Evolutionary conservation across 2,113 vertebrate genomes (phyloP).

Genomic region (Nicator chloris): DNA sequence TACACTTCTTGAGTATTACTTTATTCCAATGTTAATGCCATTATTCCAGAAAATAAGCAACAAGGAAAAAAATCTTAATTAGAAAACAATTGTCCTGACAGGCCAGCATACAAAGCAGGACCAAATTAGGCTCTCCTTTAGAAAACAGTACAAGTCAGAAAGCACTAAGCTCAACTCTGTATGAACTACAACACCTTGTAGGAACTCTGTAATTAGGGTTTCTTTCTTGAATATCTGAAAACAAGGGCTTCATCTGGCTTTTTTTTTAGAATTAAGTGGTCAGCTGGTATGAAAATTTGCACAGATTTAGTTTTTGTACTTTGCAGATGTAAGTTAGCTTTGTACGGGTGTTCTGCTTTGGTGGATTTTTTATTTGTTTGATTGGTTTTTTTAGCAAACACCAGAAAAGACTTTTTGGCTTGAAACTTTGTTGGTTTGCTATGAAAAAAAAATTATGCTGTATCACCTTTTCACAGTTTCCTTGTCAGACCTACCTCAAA

Average conservation of each 20-base stretch:
- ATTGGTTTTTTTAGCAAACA: neutral
- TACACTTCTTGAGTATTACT: neutral
- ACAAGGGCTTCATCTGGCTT: neutral
- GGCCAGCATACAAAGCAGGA: neutral
- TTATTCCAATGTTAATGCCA: neutral
- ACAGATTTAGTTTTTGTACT: neutral
- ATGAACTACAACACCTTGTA: neutral
- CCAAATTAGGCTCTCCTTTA: neutral
- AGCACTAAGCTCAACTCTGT: neutral
- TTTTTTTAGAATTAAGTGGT: neutral
- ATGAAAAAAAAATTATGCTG: neutral
- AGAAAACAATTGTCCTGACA: neutral
- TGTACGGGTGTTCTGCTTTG: neutral
- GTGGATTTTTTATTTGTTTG: neutral
- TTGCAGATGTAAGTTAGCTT: neutral
- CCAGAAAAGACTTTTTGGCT: neutral
- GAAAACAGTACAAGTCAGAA: neutral
- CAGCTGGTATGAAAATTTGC: neutral
- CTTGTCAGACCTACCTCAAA: neutral
- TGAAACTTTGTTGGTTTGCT: neutral
- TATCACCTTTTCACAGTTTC: neutral
- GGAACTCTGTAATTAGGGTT: neutral
- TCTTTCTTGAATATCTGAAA: neutral
- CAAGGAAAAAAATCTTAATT: neutral
- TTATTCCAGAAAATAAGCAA: neutral